Evolutionary conservation across 2,797 vertebrate species (phyloP).

Genomic region (Lepus townsendii): DNA sequence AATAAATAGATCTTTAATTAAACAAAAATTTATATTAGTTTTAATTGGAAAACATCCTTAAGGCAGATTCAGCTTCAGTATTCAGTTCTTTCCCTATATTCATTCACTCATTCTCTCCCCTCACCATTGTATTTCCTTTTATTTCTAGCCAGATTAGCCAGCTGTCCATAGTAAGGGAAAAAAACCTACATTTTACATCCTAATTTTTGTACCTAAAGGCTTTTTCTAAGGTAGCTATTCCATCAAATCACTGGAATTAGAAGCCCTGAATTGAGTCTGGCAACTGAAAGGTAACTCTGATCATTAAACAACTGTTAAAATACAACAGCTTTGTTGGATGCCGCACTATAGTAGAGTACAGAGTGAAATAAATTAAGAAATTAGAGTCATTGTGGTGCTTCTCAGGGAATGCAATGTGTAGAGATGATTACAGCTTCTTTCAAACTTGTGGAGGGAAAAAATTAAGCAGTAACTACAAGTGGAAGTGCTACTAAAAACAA

Average conservation of each 20-base stretch:
- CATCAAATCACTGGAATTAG: background rate
- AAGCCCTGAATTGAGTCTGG: background rate
- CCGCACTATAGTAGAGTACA: background rate
- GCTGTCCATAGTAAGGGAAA: background rate
- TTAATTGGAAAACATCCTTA: background rate
- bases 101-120: background rate
- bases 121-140: background rate
- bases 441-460: background rate
- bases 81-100: background rate
- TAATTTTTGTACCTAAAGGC: background rate
- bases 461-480: background rate
- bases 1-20: background rate
- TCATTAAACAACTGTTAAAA: background rate
- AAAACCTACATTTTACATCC: background rate
- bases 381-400: background rate
- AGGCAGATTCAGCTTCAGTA: background rate
- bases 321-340: background rate
- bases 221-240: background rate
- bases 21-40: background rate
- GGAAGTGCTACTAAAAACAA: background rate
- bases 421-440: background rate
- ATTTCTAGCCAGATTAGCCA: background rate
- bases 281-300: background rate
- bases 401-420: slow-evolving; percentile 11
- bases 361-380: background rate